Conservation (phyloP, 1,140 invertebrate genomes). For the Eciton burchellii region DNA sequence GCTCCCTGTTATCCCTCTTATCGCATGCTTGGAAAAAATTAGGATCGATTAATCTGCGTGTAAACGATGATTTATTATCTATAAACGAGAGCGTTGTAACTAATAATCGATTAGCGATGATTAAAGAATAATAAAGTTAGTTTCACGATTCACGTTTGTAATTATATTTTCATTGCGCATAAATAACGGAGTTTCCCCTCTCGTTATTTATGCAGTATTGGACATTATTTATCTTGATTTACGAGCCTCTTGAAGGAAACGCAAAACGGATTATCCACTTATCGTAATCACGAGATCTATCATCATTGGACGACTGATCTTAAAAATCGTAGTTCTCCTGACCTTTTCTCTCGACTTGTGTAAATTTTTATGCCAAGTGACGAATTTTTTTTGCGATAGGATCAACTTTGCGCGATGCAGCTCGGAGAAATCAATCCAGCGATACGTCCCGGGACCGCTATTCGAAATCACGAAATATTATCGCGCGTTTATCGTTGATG, state of each 20-base stretch:
- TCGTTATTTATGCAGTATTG: too few species aligned
- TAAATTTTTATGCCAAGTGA: neutral
- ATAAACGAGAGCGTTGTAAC: neutral
- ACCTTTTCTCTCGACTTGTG: neutral
- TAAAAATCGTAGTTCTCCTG: neutral
- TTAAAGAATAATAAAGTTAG: too few species aligned
- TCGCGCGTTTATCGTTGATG: slow-evolving; percentile 24
- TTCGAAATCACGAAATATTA: neutral
- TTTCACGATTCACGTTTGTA: too few species aligned
- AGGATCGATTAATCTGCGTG: neutral
- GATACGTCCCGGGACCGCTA: neutral
- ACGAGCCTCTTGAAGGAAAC: too few species aligned
- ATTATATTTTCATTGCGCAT: neutral
- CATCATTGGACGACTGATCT: too few species aligned
- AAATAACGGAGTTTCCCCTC: too few species aligned
- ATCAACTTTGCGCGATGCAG: slow-evolving; percentile 1
- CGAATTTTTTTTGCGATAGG: neutral
- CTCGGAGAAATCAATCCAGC: slow-evolving; percentile 8
- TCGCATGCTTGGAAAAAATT: neutral
- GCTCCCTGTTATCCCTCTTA: too few species aligned
- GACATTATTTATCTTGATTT: too few species aligned
- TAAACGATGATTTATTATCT: neutral
- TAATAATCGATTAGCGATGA: slow-evolving; percentile 18
- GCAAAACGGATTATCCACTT: too few species aligned
- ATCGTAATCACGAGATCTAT: too few species aligned